Conservation (phyloP, 2,888 invertebrate species). For the Volucella inflata region DNA sequence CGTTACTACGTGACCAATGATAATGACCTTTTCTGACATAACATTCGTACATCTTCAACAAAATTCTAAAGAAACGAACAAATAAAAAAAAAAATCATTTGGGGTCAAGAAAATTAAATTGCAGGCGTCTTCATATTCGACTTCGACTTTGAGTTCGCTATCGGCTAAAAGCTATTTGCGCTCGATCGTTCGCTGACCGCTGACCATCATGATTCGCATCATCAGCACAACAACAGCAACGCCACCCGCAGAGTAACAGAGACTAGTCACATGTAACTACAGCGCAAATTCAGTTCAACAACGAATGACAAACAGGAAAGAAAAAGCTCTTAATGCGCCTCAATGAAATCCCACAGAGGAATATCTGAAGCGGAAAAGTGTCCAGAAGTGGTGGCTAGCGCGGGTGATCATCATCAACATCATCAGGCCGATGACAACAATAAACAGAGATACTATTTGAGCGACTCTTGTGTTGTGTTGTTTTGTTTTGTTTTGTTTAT, state of each 20-base stretch:
- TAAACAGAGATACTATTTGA: slow-evolving; percentile 37
- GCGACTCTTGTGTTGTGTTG: neutral
- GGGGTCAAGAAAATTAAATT: slow-evolving; percentile 60
- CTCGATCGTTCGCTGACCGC: slow-evolving; percentile 58
- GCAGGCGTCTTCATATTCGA: slow-evolving; percentile 4
- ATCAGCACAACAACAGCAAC: neutral
- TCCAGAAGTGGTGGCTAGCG: slow-evolving; percentile 19
- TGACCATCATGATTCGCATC: slow-evolving; percentile 17
- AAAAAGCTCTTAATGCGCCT: slow-evolving; percentile 34
- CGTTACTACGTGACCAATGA: slow-evolving; percentile 8
- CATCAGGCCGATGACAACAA: slow-evolving; percentile 56
- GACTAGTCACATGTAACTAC: neutral
- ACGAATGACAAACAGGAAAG: neutral
- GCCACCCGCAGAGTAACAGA: too few species aligned
- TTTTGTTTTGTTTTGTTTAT: slow-evolving; percentile 28
- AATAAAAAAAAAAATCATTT: slow-evolving; percentile 34
- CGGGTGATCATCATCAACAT: slow-evolving; percentile 36
- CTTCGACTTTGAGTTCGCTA: too few species aligned
- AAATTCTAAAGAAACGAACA: slow-evolving; percentile 7
- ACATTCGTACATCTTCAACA: slow-evolving; percentile 1
- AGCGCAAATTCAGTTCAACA: slow-evolving; percentile 2
- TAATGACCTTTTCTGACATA: slow-evolving; percentile 41
- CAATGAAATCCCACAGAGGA: slow-evolving; percentile 42
- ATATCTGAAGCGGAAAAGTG: slow-evolving; percentile 43
- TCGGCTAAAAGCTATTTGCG: slow-evolving; percentile 40